A percentile compares a stretch with the other conserved stretches of the same genome.
Conservation (phyloP, 1,140 invertebrate species). For the Ladona fulva region DNA sequence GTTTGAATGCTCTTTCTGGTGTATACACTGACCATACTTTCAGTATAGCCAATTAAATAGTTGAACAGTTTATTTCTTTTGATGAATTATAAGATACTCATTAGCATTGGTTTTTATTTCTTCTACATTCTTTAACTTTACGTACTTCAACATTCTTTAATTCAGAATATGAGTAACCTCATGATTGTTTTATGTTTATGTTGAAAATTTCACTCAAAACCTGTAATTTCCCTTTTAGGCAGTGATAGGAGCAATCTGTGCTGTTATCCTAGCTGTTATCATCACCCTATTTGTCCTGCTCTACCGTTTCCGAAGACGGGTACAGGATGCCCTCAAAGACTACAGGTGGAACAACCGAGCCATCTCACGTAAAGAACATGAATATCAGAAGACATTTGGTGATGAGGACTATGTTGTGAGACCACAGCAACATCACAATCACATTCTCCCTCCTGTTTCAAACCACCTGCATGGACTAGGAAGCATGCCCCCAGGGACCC, state of each 20-base stretch:
- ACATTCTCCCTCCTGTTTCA: not conserved
- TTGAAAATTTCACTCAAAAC: too few species aligned
- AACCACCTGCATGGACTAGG: conserved; percentile 27
- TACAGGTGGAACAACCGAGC: conserved; percentile 70
- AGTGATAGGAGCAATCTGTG: conserved; percentile 62
- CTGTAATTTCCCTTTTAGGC: conserved; percentile 41
- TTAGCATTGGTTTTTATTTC: too few species aligned
- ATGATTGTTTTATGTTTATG: too few species aligned
- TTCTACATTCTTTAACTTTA: too few species aligned
- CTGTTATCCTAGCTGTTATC: conserved; percentile 54
- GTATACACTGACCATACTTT: too few species aligned
- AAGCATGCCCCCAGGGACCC: conserved; percentile 30
- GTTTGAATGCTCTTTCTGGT: too few species aligned
- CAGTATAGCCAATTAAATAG: too few species aligned
- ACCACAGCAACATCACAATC: conserved; percentile 20
- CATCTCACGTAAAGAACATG: conserved; percentile 68
- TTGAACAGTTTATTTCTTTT: too few species aligned
- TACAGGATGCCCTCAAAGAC: conserved; percentile 68
- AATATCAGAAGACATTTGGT: conserved; percentile 79
- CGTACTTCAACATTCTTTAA: too few species aligned
- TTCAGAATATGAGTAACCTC: too few species aligned
- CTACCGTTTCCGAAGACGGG: conserved; percentile 63
- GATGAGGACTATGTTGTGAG: conserved; percentile 73
- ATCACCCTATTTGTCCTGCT: conserved; percentile 58
- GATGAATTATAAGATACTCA: too few species aligned